Evolutionary conservation across 2,113 vertebrate species (phyloP), one percentile per base, ranked within the genome.

Genomic region (Xenopus laevis): DNA sequence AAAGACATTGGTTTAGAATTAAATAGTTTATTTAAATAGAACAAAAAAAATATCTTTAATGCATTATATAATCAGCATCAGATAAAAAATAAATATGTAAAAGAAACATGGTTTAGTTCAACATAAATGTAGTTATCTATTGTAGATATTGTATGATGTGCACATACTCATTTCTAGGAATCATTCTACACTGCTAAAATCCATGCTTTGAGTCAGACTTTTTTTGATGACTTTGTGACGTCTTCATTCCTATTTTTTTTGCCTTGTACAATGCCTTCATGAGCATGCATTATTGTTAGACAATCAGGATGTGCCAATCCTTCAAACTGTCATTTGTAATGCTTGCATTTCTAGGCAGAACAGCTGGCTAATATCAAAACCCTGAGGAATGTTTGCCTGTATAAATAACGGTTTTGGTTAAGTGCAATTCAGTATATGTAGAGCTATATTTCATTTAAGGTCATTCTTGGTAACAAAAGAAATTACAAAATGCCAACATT

Each of bases 391-490:
- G 86, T 87, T 73, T 79, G 79, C 81, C 80, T 83, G 72, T 83
- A 82, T 85, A 82, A 77, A 83, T 72, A 64, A 84, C 79, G 75
- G 72, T 84, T 90, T 86, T 85, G 81, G 83, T 88, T 91, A 89
- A 86, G 85, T 89, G 87, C 87, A 86, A 83, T 82, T 85, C 73
- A 88, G 72, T 69, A 64, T 81, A 77, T 71, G 72, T 81, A 87
- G 76, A 81, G 82, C 77, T 61, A 79, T 84, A 80, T 86, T 88
- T 86, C 71, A 82, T 82, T 91, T 89, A 89, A 91, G 85, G 83
- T 89, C 78, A 81, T 86, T 87, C 79, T 89, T 87, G 86, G 89
- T 89, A 91, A 90, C 87, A 83, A 87, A 88, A 84, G 87, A 87
- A 83, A 78, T 86, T 90, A 90, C 46, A 65, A 82, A 88, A 68